Evolutionary conservation across 2,113 vertebrate species (phyloP).

Genomic region (Carassius gibelio): DNA sequence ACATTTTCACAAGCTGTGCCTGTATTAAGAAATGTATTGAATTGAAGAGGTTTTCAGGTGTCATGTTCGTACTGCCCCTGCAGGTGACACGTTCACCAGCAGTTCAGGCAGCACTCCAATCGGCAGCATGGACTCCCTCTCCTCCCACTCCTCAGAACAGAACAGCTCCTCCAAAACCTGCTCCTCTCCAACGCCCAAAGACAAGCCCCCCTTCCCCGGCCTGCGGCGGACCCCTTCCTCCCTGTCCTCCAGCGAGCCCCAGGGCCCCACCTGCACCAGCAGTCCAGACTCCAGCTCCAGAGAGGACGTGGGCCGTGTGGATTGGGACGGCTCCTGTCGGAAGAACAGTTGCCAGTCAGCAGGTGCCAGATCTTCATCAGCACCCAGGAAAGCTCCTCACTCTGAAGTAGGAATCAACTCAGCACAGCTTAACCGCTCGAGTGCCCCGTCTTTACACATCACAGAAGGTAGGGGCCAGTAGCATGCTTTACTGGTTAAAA

Average conservation of each 20-base stretch:
- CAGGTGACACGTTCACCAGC: slow-evolving; percentile 94
- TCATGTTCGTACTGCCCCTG: neutral
- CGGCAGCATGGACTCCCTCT: slow-evolving; percentile 95
- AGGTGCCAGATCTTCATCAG: slow-evolving; percentile 66
- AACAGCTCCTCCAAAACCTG: slow-evolving; percentile 81
- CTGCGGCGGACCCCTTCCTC: slow-evolving; percentile 58
- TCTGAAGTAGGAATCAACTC: slow-evolving; percentile 58
- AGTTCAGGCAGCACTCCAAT: slow-evolving; percentile 91
- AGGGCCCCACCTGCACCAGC: slow-evolving; percentile 80
- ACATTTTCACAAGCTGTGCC: neutral
- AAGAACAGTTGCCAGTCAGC: slow-evolving; percentile 66
- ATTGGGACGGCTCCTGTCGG: slow-evolving; percentile 85
- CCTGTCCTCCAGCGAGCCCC: slow-evolving; percentile 76
- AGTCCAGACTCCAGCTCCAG: slow-evolving; percentile 87
- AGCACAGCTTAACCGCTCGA: slow-evolving; percentile 75
- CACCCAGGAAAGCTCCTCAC: slow-evolving; percentile 42
- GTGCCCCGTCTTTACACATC: slow-evolving; percentile 83
- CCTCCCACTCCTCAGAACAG: slow-evolving; percentile 95
- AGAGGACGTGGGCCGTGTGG: slow-evolving; percentile 81
- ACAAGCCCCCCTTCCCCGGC: slow-evolving; percentile 51
- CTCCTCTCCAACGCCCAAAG: slow-evolving; percentile 70
- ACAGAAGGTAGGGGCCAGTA: slow-evolving; percentile 79
- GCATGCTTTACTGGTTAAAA: neutral
- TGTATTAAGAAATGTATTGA: neutral
- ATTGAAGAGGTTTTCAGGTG: neutral